A percentile compares a stretch with the other conserved stretches of the same genome.
These are phyloP conservation scores for Caprella mutica DNA, from an alignment of 2,888 invertebrate species.

Conservation along the genomic window DNA sequence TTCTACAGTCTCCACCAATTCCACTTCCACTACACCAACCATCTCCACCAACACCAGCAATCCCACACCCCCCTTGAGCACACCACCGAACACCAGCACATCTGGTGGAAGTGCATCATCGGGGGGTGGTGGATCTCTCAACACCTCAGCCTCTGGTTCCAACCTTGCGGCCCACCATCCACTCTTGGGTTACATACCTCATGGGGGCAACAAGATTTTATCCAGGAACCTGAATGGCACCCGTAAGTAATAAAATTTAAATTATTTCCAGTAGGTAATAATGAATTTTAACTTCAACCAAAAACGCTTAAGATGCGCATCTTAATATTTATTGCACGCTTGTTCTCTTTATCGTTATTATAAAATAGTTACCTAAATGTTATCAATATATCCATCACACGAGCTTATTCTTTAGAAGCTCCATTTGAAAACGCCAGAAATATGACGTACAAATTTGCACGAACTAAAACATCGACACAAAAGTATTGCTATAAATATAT, in stretches of 20 bases:
- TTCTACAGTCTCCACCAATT: conserved; percentile 10
- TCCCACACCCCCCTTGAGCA: conserved; percentile 23
- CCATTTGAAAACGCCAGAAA: no score
- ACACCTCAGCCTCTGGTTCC: neutral
- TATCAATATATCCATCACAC: no score
- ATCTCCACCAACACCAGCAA: conserved; percentile 15
- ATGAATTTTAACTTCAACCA: no score
- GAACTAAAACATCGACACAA: no score
- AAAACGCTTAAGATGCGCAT: no score
- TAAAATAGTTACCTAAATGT: no score
- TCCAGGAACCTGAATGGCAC: conserved; percentile 29
- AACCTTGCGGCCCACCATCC: conserved; percentile 13
- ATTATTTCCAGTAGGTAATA: no score
- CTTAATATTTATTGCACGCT: no score
- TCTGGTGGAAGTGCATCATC: neutral
- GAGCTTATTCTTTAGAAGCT: no score
- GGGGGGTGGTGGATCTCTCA: neutral
- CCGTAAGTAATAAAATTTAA: conserved; percentile 24
- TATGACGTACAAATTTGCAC: no score
- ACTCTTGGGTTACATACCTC: conserved; percentile 26
- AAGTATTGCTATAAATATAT: no score
- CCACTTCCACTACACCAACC: conserved; percentile 13
- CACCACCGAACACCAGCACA: conserved; percentile 4
- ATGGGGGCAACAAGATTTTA: conserved; percentile 30
- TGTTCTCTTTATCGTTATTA: no score